Evolutionary conservation across 2,888 invertebrate species (phyloP), one percentile per base, ranked within the genome.

Genomic region (Drosophila merina): DNA sequence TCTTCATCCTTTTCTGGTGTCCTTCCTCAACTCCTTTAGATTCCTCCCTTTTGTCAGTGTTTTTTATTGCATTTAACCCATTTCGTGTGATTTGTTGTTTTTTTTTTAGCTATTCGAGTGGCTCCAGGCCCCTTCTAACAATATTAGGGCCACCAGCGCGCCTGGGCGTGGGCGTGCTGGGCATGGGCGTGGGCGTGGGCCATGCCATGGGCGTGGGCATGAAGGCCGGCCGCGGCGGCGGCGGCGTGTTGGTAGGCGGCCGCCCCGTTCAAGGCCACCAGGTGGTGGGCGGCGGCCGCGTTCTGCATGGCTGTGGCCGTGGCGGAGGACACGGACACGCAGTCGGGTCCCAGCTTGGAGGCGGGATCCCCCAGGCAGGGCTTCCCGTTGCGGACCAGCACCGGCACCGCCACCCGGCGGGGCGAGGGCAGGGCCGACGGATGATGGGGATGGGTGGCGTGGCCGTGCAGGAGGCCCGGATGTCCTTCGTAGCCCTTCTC

Each of bases 351-450:
- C 58, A 90, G 57, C 59, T 89, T 89, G 38, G 86, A 80, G 38
- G 89, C 92, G 56, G 36, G 36, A 36, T 93, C 93, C 7, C 94
- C 93, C 9, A 96, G 92, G 87, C 98, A 98, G 0, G 98, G 97
- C 89, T 98, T 97, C 0, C 98, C 99, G 86, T 99, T 98, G 60
- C 97, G 94, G 4, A 99, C 98, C 55, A 99, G 92, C 0, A 99
- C 98, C 0, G 98, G 98, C 0, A 98, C 98, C 0, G 98, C 98
- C 0, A 98, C 98, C 20, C 98, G 94, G 30, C 98, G 93, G 0
- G 98, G 98, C 0, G 98, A 97, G 45, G 96, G 95, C 85, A 95
- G 89, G 0, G 94, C 94, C 56, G 93, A 94, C 10, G 90, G 90
- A 72, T 91, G 91, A 72, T 90, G 89, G 7, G 88, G 89, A 74